Evolutionary conservation across 2,888 invertebrate species (phyloP).

Genomic region (Nomada flava): DNA sequence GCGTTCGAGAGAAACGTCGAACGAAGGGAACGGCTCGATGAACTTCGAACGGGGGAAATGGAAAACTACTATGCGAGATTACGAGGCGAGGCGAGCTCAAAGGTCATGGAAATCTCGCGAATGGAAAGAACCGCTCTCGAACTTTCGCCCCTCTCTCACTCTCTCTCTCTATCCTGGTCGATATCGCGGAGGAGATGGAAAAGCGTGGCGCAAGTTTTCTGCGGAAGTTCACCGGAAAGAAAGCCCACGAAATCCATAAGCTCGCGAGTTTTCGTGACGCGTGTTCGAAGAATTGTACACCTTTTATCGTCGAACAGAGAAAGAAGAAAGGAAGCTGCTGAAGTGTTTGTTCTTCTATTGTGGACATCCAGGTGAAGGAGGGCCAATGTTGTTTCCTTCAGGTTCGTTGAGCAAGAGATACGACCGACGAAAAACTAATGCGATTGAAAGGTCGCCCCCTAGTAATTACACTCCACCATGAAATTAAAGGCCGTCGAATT

Average conservation of each 20-base stretch:
- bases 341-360: slow-evolving; percentile 32
- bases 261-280: slow-evolving; percentile 48
- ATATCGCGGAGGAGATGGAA: neutral
- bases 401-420: slow-evolving; percentile 26
- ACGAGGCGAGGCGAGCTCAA: slow-evolving; percentile 44
- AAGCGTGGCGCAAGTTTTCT: neutral
- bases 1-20: slow-evolving; percentile 6
- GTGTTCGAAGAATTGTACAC: slow-evolving; percentile 28
- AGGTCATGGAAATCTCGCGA: slow-evolving; percentile 54
- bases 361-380: neutral
- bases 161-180: neutral
- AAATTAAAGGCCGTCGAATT: too few species aligned
- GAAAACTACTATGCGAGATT: slow-evolving; percentile 45
- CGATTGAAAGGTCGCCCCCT: slow-evolving; percentile 13
- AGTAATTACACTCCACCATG: too few species aligned
- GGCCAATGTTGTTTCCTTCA: slow-evolving; percentile 5
- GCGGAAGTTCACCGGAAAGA: slow-evolving; percentile 18
- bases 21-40: slow-evolving; percentile 29
- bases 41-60: slow-evolving; percentile 29
- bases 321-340: neutral
- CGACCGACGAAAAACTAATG: slow-evolving; percentile 22
- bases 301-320: slow-evolving; percentile 14
- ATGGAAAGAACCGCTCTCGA: slow-evolving; percentile 35
- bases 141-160: slow-evolving; percentile 9
- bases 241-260: slow-evolving; percentile 36